These are phyloP conservation scores for Rhincodon typus DNA, from an alignment of 2,797 vertebrate species.

Conservation along the genomic window DNA sequence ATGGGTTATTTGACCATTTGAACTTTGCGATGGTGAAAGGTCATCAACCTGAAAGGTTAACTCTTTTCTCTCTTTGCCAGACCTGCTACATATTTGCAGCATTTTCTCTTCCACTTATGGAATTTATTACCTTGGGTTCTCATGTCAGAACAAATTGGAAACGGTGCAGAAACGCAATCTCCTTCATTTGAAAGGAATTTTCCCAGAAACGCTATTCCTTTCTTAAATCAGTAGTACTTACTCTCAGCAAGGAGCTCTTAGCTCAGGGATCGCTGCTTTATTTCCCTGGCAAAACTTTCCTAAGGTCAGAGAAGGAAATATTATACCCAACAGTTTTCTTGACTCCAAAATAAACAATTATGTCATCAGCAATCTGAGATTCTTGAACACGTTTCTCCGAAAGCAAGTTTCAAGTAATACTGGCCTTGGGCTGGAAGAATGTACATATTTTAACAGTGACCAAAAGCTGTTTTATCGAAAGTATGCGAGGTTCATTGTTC, in stretches of 20 bases:
- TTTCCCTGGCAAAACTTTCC: not conserved
- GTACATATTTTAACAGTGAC: not conserved
- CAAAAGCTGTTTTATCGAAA: not conserved
- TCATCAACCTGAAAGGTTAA: not conserved
- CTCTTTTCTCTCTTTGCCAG: not conserved
- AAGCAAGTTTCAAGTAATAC: not conserved
- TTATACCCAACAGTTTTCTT: not conserved
- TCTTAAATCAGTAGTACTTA: not conserved
- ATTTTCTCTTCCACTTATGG: not conserved
- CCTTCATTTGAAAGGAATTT: not conserved
- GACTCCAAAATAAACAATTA: not conserved
- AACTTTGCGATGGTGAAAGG: not conserved
- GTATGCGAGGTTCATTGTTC: constrained; percentile 4
- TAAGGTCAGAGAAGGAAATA: not conserved
- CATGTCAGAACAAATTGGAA: not conserved
- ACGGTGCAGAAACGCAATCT: not conserved
- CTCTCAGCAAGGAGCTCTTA: not conserved
- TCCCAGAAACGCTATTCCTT: not conserved
- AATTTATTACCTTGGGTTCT: not conserved
- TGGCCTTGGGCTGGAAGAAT: not conserved
- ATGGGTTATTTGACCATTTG: not conserved
- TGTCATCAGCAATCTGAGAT: not conserved
- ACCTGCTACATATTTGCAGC: not conserved
- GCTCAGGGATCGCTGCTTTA: not conserved
- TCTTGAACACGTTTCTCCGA: not conserved